A percentile compares a stretch with the other conserved stretches of the same genome.
phyloP scores from a whole-genome alignment of 2,113 vertebrate genomes.

The Bothrops jararaca region DNA sequence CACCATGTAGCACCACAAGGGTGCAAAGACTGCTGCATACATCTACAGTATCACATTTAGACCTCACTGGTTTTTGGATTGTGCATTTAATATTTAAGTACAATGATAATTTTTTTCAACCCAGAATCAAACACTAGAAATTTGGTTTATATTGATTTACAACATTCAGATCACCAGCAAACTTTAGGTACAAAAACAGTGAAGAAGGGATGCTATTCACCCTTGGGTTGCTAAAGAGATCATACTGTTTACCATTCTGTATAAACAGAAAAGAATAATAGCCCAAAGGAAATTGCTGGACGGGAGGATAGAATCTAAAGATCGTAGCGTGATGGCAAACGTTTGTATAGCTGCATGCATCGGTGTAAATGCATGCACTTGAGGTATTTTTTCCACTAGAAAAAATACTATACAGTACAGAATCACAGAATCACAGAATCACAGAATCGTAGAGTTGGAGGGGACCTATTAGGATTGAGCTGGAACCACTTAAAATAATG shows the following conservation, averaged over 20 bases:
- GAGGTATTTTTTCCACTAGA: constrained; percentile 70
- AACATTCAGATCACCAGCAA: constrained; percentile 46
- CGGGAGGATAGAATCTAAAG: constrained; percentile 32
- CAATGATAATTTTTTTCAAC: constrained; percentile 40
- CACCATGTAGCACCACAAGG: constrained; percentile 73
- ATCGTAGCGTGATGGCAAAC: constrained; percentile 58
- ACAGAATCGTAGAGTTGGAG: too few relatives aligned
- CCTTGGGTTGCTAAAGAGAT: constrained; percentile 37
- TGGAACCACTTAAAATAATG: constrained; percentile 38
- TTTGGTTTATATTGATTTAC: constrained; percentile 47
- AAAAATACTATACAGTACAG: constrained; percentile 53
- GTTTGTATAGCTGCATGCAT: constrained; percentile 58
- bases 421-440: too few relatives aligned
- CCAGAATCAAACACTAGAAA: constrained; percentile 36
- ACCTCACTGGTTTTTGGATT: constrained; percentile 60
- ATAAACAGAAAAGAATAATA: constrained; percentile 22
- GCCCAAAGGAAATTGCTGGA: constrained; percentile 39
- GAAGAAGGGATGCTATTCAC: constrained; percentile 23
- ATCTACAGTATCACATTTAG: constrained; percentile 66
- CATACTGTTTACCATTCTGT: constrained; percentile 32
- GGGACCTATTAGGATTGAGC: constrained; percentile 32
- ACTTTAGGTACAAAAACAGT: constrained; percentile 35
- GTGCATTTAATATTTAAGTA: constrained; percentile 52
- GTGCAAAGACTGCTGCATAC: constrained; percentile 69
- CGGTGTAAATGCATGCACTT: constrained; percentile 68